phyloP scores from a whole-genome alignment of 2,113 vertebrate species.

The Micronycteris hirsuta region DNA sequence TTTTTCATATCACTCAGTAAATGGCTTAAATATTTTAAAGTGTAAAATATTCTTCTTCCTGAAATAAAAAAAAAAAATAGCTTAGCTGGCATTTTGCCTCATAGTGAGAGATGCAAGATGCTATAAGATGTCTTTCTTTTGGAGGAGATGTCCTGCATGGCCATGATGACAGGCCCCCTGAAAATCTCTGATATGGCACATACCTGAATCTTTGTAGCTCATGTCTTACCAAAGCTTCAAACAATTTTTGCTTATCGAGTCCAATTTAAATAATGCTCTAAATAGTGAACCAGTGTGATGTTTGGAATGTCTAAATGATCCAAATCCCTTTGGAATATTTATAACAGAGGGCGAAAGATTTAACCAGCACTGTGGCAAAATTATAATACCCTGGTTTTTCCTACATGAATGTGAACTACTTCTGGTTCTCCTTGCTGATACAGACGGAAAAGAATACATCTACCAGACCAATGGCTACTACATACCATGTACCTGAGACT shows the following conservation, averaged over 20 bases:
- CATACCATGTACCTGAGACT: background rate
- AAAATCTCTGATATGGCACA: background rate
- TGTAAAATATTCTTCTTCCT: background rate
- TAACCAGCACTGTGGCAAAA: background rate
- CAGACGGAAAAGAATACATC: background rate
- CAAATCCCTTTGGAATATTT: background rate
- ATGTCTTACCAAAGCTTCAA: background rate
- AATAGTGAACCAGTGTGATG: background rate
- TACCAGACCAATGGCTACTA: background rate
- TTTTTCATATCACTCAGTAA: background rate
- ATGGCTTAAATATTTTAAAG: background rate
- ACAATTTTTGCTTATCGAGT: background rate
- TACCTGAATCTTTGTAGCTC: background rate
- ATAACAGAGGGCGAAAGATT: background rate
- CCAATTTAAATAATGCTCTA: slow-evolving; percentile 3
- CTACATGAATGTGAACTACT: background rate
- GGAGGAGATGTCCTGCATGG: background rate
- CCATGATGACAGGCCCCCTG: background rate
- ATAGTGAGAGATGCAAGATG: background rate
- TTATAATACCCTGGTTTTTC: background rate
- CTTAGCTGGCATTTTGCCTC: background rate
- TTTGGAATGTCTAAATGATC: background rate
- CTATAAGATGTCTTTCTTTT: background rate
- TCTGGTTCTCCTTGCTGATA: background rate
- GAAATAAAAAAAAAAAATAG: background rate